Percentiles rank a stretch among this genome's conserved stretches.
phyloP scores from a whole-genome alignment of 2,888 invertebrate species.

The Rhingia rostrata region DNA sequence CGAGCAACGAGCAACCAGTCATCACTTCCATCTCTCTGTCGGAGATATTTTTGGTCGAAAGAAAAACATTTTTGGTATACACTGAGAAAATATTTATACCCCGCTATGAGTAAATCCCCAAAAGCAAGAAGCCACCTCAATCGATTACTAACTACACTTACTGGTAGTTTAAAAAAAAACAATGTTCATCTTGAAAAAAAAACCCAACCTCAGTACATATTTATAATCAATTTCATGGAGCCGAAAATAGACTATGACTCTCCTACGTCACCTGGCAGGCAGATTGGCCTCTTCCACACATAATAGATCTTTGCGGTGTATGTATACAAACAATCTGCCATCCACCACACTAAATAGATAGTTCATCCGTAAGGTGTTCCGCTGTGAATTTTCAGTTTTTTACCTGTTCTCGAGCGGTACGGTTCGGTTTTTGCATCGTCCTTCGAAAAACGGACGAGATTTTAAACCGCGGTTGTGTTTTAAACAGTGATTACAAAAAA shows the following conservation, averaged over 20 bases:
- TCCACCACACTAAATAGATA: slow-evolving; percentile 26
- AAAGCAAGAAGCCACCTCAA: slow-evolving; percentile 16
- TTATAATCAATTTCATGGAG: slow-evolving; percentile 67
- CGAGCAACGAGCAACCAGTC: slow-evolving; percentile 48
- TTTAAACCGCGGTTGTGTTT: slow-evolving; percentile 32
- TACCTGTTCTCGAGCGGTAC: slow-evolving; percentile 75
- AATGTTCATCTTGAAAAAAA: slow-evolving; percentile 8
- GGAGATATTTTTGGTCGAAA: slow-evolving; percentile 59
- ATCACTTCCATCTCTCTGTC: slow-evolving; percentile 48
- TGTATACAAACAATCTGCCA: slow-evolving; percentile 48
- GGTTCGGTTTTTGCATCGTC: slow-evolving; percentile 54
- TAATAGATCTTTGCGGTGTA: slow-evolving; percentile 50
- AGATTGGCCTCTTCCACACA: slow-evolving; percentile 58
- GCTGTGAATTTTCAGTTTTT: slow-evolving; percentile 72
- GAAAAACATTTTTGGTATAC: slow-evolving; percentile 8
- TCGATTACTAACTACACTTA: slow-evolving; percentile 21
- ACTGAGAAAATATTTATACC: slow-evolving; percentile 12
- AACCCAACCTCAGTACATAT: neutral
- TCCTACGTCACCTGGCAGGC: slow-evolving; percentile 65
- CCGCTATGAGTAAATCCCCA: slow-evolving; percentile 12
- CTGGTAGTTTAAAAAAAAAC: slow-evolving; percentile 15
- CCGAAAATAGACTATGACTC: slow-evolving; percentile 71
- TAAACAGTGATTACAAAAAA: slow-evolving; percentile 12
- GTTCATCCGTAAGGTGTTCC: slow-evolving; percentile 61
- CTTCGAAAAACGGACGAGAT: slow-evolving; percentile 5